These are phyloP conservation scores for Heliconius hewitsoni DNA, from an alignment of 1,140 invertebrate species.

Conservation along the genomic window DNA sequence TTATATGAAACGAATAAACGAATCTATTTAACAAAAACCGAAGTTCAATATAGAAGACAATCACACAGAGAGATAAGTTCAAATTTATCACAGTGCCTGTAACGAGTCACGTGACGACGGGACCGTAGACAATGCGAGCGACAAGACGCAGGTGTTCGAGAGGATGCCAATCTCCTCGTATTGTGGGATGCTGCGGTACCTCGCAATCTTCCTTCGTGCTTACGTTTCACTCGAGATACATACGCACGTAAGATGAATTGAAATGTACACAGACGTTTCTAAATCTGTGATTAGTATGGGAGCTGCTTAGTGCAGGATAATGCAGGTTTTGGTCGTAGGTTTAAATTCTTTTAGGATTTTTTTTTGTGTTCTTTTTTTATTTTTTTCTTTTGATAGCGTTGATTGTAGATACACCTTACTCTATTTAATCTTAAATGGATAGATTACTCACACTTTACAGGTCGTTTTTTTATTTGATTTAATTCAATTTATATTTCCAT, in stretches of 20 bases:
- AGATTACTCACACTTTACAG: no score
- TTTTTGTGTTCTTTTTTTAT: not conserved
- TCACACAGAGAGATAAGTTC: not conserved
- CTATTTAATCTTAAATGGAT: no score
- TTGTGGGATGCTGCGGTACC: conserved; percentile 20
- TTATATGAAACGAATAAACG: no score
- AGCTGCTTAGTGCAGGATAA: not conserved
- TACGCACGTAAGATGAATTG: not conserved
- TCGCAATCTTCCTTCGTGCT: not conserved
- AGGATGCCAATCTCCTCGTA: conserved; percentile 19
- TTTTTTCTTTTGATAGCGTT: no score
- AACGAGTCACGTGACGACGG: conserved; percentile 30
- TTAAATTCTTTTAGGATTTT: not conserved
- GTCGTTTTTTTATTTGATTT: no score
- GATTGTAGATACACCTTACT: no score
- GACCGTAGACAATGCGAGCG: conserved; percentile 31
- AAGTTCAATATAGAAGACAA: not conserved
- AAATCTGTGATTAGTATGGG: not conserved
- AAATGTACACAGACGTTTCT: conserved; percentile 8
- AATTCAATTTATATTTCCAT: no score
- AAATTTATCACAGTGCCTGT: not conserved
- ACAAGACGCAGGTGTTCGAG: conserved; percentile 32
- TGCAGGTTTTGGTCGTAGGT: not conserved
- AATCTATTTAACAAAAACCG: not conserved
- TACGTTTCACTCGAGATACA: conserved; percentile 5